Base-by-base conservation (phyloP, 2,888 invertebrate genomes). In the Acanthosepion esculentum region DNA sequence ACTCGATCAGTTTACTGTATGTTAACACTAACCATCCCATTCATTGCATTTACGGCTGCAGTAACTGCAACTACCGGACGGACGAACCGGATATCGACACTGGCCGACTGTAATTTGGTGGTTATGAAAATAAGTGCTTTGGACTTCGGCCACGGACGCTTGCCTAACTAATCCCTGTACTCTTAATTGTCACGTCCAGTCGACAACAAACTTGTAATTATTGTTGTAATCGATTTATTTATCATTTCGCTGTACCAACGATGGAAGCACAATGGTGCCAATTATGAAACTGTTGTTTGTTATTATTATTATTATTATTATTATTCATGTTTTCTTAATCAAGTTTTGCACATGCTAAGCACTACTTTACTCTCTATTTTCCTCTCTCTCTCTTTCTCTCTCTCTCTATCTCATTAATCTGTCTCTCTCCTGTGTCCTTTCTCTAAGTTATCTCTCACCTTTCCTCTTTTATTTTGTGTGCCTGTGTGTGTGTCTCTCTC, bases 121-220 rank as follows among this genome's bases (percentile, higher is more conserved):
- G n/a, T 78, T 78, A 78, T 78, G 78, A 78, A 78, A 78, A 78
- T 78, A 59, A 59, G 78, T 78, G 78, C 78, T n/a, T 78, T 78
- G 78, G 78, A 78, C n/a, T 78, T 78, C 5, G 15, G 78, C 78
- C 78, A 78, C n/a, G n/a, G 5, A n/a, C 78, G 15, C 78, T n/a
- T n/a, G n/a, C 78, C n/a, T 78, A 15, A 33, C n/a, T 78, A 78
- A 78, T 78, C 78, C 12, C 12, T 15, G 10, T 78, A 5, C n/a
- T 33, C 78, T n/a, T 78, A 78, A 78, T 78, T 78, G 78, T 78
- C n/a, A 78, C n/a, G 78, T 33, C n/a, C n/a, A 78, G 78, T 78
- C 78, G 78, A 78, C 78, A n/a, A 78, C 78, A 15, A 33, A 18
- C 18, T 33, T 78, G n/a, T 78, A 78, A 78, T 78, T 78, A 78